Percentiles rank a stretch among this genome's conserved stretches.
phyloP scores from a whole-genome alignment of 2,113 vertebrate genomes.

The Pelusios castaneus region DNA sequence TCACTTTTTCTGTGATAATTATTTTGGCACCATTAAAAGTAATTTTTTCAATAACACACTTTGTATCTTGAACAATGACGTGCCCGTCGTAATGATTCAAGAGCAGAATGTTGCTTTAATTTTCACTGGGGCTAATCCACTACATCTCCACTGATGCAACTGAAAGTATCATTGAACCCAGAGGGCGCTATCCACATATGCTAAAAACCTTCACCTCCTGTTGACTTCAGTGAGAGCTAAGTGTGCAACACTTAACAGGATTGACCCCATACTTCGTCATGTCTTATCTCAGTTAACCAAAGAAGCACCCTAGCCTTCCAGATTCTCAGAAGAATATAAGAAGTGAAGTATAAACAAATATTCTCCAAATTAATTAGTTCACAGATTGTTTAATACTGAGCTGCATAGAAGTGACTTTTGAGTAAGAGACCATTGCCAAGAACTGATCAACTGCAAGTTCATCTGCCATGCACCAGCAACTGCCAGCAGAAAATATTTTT shows the following conservation, averaged over 20 bases:
- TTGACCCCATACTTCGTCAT: not conserved
- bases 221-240: not conserved
- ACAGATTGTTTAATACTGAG: not conserved
- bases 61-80: not conserved
- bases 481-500: not conserved
- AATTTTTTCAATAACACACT: conserved; percentile 7
- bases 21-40: not conserved
- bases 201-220: not conserved
- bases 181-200: rapidly evolving
- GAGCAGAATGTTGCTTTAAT: conserved; percentile 17
- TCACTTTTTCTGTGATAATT: not conserved
- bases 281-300: not conserved
- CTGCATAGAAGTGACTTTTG: not conserved
- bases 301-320: not conserved
- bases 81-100: not conserved
- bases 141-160: not conserved
- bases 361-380: not conserved
- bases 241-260: rapidly evolving
- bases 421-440: not conserved
- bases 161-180: not conserved
- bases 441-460: not conserved
- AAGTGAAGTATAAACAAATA: not conserved
- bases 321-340: not conserved
- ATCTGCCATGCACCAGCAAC: rapidly evolving
- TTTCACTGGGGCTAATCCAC: not conserved